These are phyloP conservation scores for Tachina fera DNA, from an alignment of 2,888 invertebrate genomes.

Conservation along the genomic window DNA sequence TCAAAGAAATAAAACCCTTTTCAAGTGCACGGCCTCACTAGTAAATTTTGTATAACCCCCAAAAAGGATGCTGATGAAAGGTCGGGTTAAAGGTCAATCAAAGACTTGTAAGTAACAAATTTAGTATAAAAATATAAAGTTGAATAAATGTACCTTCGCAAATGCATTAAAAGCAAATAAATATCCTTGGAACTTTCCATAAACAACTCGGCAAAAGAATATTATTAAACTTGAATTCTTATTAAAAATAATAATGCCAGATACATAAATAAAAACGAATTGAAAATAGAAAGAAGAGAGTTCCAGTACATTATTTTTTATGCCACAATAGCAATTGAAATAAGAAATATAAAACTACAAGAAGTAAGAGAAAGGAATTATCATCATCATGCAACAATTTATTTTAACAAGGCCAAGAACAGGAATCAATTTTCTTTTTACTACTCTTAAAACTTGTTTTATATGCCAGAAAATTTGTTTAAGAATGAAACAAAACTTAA, in stretches of 20 bases:
- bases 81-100: too few relatives aligned
- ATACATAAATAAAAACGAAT: background rate
- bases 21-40: too few relatives aligned
- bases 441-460: background rate
- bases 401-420: constrained; percentile 53
- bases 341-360: constrained; percentile 16
- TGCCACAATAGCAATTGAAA: constrained; percentile 48
- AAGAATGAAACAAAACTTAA: background rate
- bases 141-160: too few relatives aligned
- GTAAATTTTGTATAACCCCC: too few relatives aligned
- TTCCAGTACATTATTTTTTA: constrained; percentile 28
- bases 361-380: constrained; percentile 1
- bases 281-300: constrained; percentile 11
- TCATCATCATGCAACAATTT: constrained; percentile 49
- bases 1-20: too few relatives aligned
- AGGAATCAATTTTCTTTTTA: constrained; percentile 27
- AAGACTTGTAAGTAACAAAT: too few relatives aligned
- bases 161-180: too few relatives aligned
- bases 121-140: too few relatives aligned
- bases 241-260: constrained; percentile 31
- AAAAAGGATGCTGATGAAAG: too few relatives aligned
- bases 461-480: constrained; percentile 10
- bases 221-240: constrained; percentile 36
- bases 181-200: background rate
- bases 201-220: background rate